Base-by-base conservation (phyloP, 1,140 invertebrate species). In the Aphis gossypii region DNA sequence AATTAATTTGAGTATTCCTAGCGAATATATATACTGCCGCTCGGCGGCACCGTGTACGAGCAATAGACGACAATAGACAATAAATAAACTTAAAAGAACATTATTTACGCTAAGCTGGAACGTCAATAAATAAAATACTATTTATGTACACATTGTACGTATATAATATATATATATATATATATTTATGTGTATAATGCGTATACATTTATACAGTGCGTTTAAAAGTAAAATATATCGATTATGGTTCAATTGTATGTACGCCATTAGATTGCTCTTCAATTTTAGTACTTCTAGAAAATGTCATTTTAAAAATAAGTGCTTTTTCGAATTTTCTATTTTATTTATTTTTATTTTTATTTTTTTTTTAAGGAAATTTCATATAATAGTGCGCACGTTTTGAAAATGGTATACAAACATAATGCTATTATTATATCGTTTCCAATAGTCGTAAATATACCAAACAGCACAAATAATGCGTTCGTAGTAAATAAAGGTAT, bases 41-140 rank as follows among this genome's bases (percentile, higher is more conserved):
- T 25, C 11, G 11, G n/a, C 60, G 7, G 60, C 25, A 14, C 60
- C 23, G 9, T 25, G 23, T 0, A 60, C 6, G 11, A 9, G 30
- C 30, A 60, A 68, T 68, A 68, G 60, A 68, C 60, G 60, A 68
- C 60, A 68, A 68, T 68, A 68, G 60, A 68, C 30, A 14, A 68
- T 68, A 68, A 68, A 68, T 68, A 68, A 68, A 68, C 30, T 9
- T 68, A 68, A 68, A 68, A 14, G 60, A 68, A 30, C 60, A n/a
- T 68, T 68, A 68, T 68, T 68, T 68, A 68, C 60, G 60, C 60
- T n/a, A 68, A 68, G 60, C 60, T 6, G 60, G 25, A 0, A 68
- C 25, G 60, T 68, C 60, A 68, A 68, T 68, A 68, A 68, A 68
- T n/a, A 68, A 68, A 60, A 68, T 68, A 68, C 60, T 68, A 68